phyloP scores from a whole-genome alignment of 2,113 vertebrate species.

The Rhinopithecus roxellana region DNA sequence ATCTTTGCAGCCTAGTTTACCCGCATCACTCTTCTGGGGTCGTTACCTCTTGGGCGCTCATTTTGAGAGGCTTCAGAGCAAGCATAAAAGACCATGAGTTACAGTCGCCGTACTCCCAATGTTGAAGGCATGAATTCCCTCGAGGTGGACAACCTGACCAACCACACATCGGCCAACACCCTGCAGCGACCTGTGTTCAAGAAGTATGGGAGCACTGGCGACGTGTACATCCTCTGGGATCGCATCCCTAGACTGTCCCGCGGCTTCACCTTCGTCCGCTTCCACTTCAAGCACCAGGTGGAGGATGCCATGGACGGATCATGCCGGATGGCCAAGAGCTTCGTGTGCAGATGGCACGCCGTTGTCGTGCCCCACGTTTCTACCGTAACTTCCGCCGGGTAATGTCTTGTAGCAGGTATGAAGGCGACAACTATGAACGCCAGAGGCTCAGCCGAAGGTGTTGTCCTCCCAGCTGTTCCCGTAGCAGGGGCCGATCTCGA shows the following conservation, averaged over 20 bases:
- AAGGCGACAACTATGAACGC: constrained; percentile 81
- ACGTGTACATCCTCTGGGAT: constrained; percentile 91
- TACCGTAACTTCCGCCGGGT: constrained; percentile 81
- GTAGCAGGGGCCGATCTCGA: constrained; percentile 77
- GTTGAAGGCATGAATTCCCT: constrained; percentile 91
- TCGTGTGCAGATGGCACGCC: constrained; percentile 89
- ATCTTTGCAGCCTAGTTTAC: accelerated
- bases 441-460: constrained; percentile 86
- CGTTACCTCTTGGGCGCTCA: background rate
- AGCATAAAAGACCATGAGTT: constrained; percentile 83
- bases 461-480: constrained; percentile 85
- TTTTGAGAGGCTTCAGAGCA: background rate
- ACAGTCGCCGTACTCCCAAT: constrained; percentile 88
- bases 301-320: constrained; percentile 89
- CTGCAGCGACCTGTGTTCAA: constrained; percentile 88
- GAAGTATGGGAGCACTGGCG: constrained; percentile 88
- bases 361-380: constrained; percentile 83
- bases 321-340: constrained; percentile 88
- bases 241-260: constrained; percentile 88
- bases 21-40: background rate
- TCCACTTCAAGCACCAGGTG: constrained; percentile 88
- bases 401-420: constrained; percentile 82
- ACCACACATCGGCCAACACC: constrained; percentile 87
- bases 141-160: constrained; percentile 92
- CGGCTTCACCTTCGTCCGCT: constrained; percentile 90